Percentiles rank a stretch among this genome's conserved stretches.
Evolutionary conservation across 64 coral and sea anemone genomes (phyloP).

Genomic region (Platygyra sinensis): DNA sequence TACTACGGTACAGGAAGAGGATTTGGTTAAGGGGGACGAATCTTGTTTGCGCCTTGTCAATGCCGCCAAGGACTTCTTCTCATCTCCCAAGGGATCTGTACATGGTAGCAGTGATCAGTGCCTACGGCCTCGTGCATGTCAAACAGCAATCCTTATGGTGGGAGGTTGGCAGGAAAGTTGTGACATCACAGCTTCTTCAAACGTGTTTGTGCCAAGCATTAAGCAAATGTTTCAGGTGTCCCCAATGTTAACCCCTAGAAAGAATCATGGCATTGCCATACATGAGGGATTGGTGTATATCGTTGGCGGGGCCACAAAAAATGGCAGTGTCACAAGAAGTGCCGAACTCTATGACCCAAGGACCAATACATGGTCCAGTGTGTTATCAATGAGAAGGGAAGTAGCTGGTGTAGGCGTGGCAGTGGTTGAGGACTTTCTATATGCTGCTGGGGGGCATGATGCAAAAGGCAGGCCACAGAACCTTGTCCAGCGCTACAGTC

Average conservation of each 20-base stretch:
- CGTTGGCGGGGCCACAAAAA: constrained; percentile 59
- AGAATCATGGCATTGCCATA: constrained; percentile 72
- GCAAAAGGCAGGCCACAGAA: constrained; percentile 56
- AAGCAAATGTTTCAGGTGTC: constrained; percentile 50
- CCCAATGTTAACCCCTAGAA: constrained; percentile 69
- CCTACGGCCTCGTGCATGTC: constrained; percentile 64
- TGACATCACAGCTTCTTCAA: constrained; percentile 36
- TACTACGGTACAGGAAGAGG: constrained; percentile 66
- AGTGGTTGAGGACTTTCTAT: constrained; percentile 69
- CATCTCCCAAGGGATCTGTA: constrained; percentile 34
- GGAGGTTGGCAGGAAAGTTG: constrained; percentile 66
- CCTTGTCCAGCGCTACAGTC: constrained; percentile 73
- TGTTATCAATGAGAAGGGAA: constrained; percentile 74
- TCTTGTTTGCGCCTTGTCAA: constrained; percentile 47
- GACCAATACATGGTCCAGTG: constrained; percentile 72
- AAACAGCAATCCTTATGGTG: constrained; percentile 62
- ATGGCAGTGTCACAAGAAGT: constrained; percentile 58
- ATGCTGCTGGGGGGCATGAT: constrained; percentile 82
- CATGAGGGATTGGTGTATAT: constrained; percentile 80
- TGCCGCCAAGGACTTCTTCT: constrained; percentile 70
- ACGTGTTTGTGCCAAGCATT: constrained; percentile 70
- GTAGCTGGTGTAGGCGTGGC: constrained; percentile 69
- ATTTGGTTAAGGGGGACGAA: constrained; percentile 65
- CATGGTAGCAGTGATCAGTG: constrained; percentile 8
- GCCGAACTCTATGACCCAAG: constrained; percentile 79